Evolutionary conservation across 2,888 invertebrate genomes (phyloP).

Genomic region (Campaea margaritaria): DNA sequence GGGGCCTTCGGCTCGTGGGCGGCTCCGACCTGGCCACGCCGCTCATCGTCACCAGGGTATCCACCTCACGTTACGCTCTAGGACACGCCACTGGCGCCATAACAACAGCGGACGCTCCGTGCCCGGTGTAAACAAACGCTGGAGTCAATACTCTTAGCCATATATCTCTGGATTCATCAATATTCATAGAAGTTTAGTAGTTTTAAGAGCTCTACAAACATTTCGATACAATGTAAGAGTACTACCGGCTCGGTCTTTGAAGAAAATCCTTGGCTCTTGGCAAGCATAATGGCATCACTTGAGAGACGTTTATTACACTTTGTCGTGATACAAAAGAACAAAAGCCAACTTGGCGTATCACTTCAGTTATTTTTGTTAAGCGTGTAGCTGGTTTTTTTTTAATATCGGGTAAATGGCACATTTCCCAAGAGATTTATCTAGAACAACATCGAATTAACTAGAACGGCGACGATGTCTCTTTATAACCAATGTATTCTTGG

Average conservation of each 20-base stretch:
- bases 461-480: constrained; percentile 64
- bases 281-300: constrained; percentile 37
- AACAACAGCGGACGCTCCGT: constrained; percentile 31
- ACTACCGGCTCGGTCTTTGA: constrained; percentile 15
- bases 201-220: constrained; percentile 1
- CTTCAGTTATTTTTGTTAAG: constrained; percentile 49
- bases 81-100: constrained; percentile 13
- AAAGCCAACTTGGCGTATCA: constrained; percentile 45
- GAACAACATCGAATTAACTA: constrained; percentile 61
- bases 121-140: constrained; percentile 74
- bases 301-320: constrained; percentile 42
- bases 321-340: constrained; percentile 32
- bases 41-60: constrained; percentile 94
- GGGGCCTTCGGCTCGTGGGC: constrained; percentile 95
- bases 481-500: constrained; percentile 74
- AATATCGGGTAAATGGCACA: constrained; percentile 48
- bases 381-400: constrained; percentile 47
- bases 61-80: constrained; percentile 39
- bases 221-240: constrained; percentile 15
- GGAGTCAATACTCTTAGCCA: constrained; percentile 47
- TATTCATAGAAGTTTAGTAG: constrained; percentile 5
- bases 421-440: constrained; percentile 57
- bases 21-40: constrained; percentile 94
- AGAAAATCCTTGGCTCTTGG: constrained; percentile 34
- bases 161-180: constrained; percentile 26